These are phyloP conservation scores for Asobara japonica DNA, from an alignment of 1,140 invertebrate genomes.

Conservation along the genomic window DNA sequence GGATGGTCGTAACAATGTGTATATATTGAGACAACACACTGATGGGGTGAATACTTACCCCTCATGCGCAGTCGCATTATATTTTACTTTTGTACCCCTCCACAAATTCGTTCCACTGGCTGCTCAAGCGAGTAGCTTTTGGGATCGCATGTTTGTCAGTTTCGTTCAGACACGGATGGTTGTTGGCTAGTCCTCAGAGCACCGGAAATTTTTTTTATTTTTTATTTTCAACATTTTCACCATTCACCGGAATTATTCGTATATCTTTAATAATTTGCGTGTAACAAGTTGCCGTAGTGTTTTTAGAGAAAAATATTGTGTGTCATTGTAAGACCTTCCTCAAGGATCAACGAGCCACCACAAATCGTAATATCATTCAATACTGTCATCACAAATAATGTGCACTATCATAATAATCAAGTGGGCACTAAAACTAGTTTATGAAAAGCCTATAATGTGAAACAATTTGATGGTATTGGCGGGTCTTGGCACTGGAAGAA, in stretches of 20 bases:
- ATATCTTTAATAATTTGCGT: too few species aligned
- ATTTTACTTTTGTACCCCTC: slow-evolving; percentile 11
- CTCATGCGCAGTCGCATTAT: slow-evolving; percentile 24
- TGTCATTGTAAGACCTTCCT: too few species aligned
- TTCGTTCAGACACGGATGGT: slow-evolving; percentile 48
- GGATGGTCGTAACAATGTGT: slow-evolving; percentile 5
- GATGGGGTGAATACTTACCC: not conserved
- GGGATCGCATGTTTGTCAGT: slow-evolving; percentile 45
- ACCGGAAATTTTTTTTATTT: not conserved
- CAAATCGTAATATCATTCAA: too few species aligned
- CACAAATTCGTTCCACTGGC: slow-evolving; percentile 18
- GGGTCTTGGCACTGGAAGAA: slow-evolving; percentile 69
- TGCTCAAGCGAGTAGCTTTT: slow-evolving; percentile 40
- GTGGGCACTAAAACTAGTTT: too few species aligned
- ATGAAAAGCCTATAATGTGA: not conserved
- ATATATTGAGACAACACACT: not conserved
- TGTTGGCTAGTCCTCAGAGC: slow-evolving; percentile 42
- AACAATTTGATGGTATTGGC: slow-evolving; percentile 52
- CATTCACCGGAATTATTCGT: not conserved
- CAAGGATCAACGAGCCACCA: too few species aligned
- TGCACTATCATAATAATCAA: not conserved
- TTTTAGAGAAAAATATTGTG: too few species aligned
- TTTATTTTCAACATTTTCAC: not conserved
- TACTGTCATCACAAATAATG: too few species aligned
- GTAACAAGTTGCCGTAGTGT: too few species aligned